Percentiles rank a stretch among this genome's conserved stretches.
phyloP scores from a whole-genome alignment of 2,888 invertebrate species.

The Hecatera dysodea region DNA sequence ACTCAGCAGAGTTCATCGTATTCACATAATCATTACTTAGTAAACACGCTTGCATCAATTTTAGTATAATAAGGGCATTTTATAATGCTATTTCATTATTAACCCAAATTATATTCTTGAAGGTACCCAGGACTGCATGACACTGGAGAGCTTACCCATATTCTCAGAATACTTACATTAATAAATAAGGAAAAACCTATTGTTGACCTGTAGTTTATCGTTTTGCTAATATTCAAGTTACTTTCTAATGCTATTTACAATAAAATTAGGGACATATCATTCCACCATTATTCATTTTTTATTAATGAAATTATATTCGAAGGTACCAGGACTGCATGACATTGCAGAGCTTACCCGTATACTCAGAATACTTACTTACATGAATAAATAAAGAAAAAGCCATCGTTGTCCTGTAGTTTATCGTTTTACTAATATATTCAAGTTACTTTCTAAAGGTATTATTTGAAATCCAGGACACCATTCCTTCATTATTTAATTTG shows the following conservation, averaged over 20 bases:
- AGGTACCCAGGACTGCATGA: slow-evolving; percentile 9
- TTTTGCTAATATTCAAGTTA: not conserved
- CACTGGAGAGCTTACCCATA: not conserved
- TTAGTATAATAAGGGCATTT: too few relatives aligned
- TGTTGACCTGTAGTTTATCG: not conserved
- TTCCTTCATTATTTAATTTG: too few relatives aligned
- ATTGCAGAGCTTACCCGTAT: not conserved
- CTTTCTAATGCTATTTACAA: too few relatives aligned
- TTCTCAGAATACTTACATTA: not conserved
- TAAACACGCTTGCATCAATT: too few relatives aligned
- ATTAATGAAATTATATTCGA: not conserved
- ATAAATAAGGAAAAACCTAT: not conserved
- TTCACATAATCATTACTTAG: too few relatives aligned
- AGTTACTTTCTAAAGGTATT: too few relatives aligned
- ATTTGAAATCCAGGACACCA: too few relatives aligned
- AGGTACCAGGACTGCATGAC: slow-evolving; percentile 15
- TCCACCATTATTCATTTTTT: too few relatives aligned
- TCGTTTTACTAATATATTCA: not conserved
- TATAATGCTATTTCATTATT: too few relatives aligned
- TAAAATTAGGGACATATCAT: too few relatives aligned
- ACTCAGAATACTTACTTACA: not conserved
- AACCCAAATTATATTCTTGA: slow-evolving; percentile 6
- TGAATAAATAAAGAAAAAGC: not conserved
- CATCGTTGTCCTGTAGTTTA: not conserved
- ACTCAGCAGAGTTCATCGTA: too few relatives aligned